Base-by-base conservation (phyloP, 2,797 vertebrate genomes). In the Acrossocheilus wenchowensis region DNA sequence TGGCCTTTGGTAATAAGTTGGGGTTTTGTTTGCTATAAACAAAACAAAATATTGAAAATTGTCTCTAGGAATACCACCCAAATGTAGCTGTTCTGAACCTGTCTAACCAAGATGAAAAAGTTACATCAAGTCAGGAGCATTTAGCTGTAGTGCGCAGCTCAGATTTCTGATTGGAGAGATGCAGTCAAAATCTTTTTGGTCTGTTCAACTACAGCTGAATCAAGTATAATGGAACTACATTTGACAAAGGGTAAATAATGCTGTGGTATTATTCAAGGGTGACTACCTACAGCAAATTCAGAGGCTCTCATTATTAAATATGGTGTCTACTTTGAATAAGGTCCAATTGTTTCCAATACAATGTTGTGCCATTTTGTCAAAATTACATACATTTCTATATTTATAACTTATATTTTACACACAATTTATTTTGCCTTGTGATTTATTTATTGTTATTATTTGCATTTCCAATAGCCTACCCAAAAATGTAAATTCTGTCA, bases 61-160 rank as follows among this genome's bases (percentile, higher is more conserved):
- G 5, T 41, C 3, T 4, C 5, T 12, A 11, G 21, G 6, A 39
- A 78, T 3, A 52, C 73, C 19, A 21, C 19, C 26, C 48, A 39
- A 10, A 39, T 77, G 21, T 77, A 36, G 39, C 21, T 78, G 19
- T 36, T 11, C 34, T 50, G 26, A 48, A 15, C 43, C 12, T 12
- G 34, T n/a, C 12, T 1, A 41, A 41, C 21, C n/a, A 39, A 39
- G 34, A 57, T 54, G 0, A 23, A 60, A 60, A 17, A 34, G 7
- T 17, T 26, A 60, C 36, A 15, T 9, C 0, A 3, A 54, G 48
- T 21, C 21, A 72, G 68, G 54, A 73, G 66, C 34, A n/a, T 78
- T 78, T 85, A 81, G 64, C 78, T 30, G n/a, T 43, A 57, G 52
- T 60, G 36, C 23, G 41, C 52, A 39, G 6, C 34, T 41, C 34